A percentile compares a stretch with the other conserved stretches of the same genome.
phyloP scores from a whole-genome alignment of 92 coral and sea anemone genomes.

The Phenganax subtilis region DNA sequence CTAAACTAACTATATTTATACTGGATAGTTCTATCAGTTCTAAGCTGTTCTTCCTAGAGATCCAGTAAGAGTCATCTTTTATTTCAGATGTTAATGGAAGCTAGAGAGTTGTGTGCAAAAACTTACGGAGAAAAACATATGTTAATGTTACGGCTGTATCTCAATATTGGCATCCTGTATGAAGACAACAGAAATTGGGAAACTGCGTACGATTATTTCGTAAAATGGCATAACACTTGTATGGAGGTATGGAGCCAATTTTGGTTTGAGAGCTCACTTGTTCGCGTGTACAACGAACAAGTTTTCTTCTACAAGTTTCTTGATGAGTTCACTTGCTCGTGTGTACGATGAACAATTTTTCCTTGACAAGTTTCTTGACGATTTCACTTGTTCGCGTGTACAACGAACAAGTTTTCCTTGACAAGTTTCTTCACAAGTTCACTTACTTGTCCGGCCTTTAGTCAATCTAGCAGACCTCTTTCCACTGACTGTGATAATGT shows the following conservation, averaged over 20 bases:
- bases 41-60: no score
- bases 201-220: constrained; percentile 93
- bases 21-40: no score
- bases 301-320: no score
- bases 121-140: constrained; percentile 97
- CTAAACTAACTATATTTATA: no score
- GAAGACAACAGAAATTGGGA: constrained; percentile 88
- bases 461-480: background rate
- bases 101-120: constrained; percentile 79
- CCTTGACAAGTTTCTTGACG: no score
- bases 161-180: constrained; percentile 89
- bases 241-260: constrained; percentile 62
- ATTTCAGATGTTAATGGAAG: constrained; percentile 73
- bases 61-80: background rate
- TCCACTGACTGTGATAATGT: background rate
- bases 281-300: no score
- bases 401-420: no score
- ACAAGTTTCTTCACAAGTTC: no score
- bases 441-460: no score
- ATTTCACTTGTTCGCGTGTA: no score
- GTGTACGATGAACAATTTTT: no score
- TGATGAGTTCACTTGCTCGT: background rate
- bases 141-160: constrained; percentile 77
- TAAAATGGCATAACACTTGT: constrained; percentile 87
- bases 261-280: no score